A percentile compares a stretch with the other conserved stretches of the same genome.
Conservation (phyloP, 2,797 vertebrate genomes). For the Cyprinodon diabolis region DNA sequence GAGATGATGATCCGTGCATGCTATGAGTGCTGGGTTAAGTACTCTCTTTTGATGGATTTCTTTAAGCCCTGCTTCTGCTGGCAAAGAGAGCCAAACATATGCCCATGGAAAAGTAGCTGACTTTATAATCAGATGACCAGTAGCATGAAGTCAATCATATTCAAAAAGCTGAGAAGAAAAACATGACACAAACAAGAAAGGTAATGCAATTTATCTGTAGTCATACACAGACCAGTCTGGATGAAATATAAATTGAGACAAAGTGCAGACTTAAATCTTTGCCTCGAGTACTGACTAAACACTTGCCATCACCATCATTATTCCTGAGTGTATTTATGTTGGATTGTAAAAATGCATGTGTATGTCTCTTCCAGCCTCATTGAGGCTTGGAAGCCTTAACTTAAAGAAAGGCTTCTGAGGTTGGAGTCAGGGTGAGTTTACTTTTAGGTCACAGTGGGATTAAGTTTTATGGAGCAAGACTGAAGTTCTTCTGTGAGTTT, state of each 20-base stretch:
- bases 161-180: conserved; percentile 23
- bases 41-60: conserved; percentile 46
- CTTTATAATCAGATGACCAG: conserved; percentile 14
- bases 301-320: conserved; percentile 54
- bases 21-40: conserved; percentile 35
- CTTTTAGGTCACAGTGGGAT: conserved; percentile 67
- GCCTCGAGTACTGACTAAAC: conserved; percentile 64
- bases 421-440: conserved; percentile 65
- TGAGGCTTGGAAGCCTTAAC: conserved; percentile 52
- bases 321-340: conserved; percentile 72
- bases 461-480: conserved; percentile 68
- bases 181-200: conserved; percentile 5
- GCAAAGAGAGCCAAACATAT: conserved; percentile 51
- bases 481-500: conserved; percentile 56
- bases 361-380: conserved; percentile 63
- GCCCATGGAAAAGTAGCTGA: conserved; percentile 10
- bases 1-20: conserved; percentile 44
- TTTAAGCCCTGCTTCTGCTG: conserved; percentile 32
- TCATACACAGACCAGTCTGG: conserved; percentile 19
- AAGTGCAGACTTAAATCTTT: conserved; percentile 43
- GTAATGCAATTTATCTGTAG: conserved; percentile 33
- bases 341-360: conserved; percentile 55
- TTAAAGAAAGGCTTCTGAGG: conserved; percentile 45
- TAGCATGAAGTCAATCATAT: conserved; percentile 20
- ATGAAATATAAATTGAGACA: conserved; percentile 47